Evolutionary conservation across 2,797 vertebrate species (phyloP).

Genomic region (Myotis daubentonii): DNA sequence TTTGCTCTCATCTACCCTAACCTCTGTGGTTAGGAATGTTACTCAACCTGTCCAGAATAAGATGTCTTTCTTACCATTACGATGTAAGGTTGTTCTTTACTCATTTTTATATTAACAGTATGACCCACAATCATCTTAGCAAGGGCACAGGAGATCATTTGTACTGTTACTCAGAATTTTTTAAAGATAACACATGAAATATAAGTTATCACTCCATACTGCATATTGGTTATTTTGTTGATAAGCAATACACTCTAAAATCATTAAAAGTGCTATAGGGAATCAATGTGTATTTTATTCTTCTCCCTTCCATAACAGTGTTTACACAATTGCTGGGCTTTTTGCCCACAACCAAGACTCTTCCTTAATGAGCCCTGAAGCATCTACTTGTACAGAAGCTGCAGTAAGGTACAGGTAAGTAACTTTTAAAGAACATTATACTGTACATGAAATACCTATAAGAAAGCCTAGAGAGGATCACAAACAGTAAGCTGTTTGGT

Average conservation of each 20-base stretch:
- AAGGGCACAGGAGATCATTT: neutral
- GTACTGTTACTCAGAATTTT: neutral
- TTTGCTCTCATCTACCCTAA: neutral
- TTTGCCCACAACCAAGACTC: neutral
- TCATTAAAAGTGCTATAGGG: neutral
- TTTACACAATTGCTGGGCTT: neutral
- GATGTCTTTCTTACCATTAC: conserved; percentile 2
- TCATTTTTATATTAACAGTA: neutral
- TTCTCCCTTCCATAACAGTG: neutral
- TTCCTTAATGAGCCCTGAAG: neutral
- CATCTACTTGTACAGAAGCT: neutral
- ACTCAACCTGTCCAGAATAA: neutral
- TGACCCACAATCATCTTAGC: neutral
- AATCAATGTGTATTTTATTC: neutral
- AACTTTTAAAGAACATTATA: neutral
- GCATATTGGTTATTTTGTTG: conserved; percentile 22
- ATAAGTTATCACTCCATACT: neutral
- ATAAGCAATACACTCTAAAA: neutral
- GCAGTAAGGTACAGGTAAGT: neutral
- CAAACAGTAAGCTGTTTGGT: neutral
- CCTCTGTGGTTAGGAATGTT: neutral
- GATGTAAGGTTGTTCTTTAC: neutral
- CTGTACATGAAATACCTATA: neutral
- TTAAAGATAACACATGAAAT: conserved; percentile 21
- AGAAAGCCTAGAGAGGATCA: neutral